These are phyloP conservation scores for Perccottus glenii DNA, from an alignment of 2,113 vertebrate species.

Conservation along the genomic window DNA sequence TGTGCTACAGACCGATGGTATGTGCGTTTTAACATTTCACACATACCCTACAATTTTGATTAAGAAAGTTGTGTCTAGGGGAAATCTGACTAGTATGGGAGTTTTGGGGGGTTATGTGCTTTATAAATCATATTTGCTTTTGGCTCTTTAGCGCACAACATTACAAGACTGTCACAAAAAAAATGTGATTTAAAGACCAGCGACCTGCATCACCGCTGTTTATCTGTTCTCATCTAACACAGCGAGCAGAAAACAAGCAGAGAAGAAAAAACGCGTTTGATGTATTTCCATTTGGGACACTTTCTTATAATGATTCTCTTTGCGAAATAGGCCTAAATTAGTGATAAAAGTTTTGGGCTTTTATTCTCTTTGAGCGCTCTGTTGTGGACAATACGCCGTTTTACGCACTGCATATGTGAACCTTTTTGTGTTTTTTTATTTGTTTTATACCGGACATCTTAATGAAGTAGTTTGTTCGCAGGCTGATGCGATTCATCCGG, in stretches of 20 bases:
- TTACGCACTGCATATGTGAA: neutral
- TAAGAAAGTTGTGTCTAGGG: neutral
- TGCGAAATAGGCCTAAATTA: neutral
- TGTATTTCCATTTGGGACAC: neutral
- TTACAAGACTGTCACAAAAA: neutral
- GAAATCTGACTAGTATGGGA: no score
- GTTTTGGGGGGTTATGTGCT: neutral
- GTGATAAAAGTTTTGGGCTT: neutral
- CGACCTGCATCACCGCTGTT: conserved; percentile 17
- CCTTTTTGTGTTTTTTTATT: neutral
- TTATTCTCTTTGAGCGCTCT: neutral
- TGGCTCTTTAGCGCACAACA: neutral
- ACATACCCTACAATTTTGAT: neutral
- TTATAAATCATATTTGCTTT: neutral
- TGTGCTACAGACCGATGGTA: conserved; percentile 46
- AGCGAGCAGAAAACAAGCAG: neutral
- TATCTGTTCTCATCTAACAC: neutral
- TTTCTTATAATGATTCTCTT: neutral
- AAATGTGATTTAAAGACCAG: neutral
- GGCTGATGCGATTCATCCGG: conserved; percentile 75
- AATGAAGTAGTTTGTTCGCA: conserved; percentile 41
- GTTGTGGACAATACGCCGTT: neutral
- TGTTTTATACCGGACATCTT: conserved; percentile 10
- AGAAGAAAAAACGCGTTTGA: neutral
- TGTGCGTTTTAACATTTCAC: neutral